Base-by-base conservation (phyloP, 2,797 vertebrate species). In the Picus viridis region DNA sequence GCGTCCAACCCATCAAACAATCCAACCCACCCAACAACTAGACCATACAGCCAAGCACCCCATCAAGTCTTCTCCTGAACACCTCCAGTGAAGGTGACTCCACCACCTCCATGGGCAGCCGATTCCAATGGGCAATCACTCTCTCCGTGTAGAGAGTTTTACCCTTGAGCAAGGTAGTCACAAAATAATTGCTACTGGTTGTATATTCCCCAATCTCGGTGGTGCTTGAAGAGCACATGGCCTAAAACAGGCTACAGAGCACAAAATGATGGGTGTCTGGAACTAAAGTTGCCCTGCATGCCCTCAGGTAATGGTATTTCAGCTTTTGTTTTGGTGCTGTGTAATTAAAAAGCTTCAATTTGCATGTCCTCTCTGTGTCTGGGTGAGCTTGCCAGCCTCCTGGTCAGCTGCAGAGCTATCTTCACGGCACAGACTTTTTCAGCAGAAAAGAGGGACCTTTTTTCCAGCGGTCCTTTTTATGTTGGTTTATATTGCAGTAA, bases 331-430 rank as follows among this genome's bases (percentile, higher is more conserved):
- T 73, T 49, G 49, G 49, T 79, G 41, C 76, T 39, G 30, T 43
- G 58, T 58, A 86, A 88, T 88, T 81, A 30, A 88, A 92, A 94
- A 74, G 9, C 45, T 84, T 63, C 74, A 12, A 23, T 81, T 85
- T 2, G 4, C 6, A 0, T 83, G 2, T 51, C 53, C 91, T 18
- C 4, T 53, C 67, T 76, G 53, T 22, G 5, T 59, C 62, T 89
- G 59, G 10, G 17, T 2, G 2, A 61, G 51, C 53, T 86, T 73
- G 30, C 29, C 30, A 26, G 32, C 30, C 23, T 71, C 53, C 78
- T 75, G 59, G 53, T 69, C 43, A 65, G 2, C 83, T 72, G 76
- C 61, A 79, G 22, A 57, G 12, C 3, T 20, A 49, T 32, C 76
- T 68, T 88, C 57, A 68, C 27, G 30, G 16, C 74, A 30, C 8